Percentiles rank a stretch among this genome's conserved stretches.
phyloP scores from a whole-genome alignment of 2,113 vertebrate genomes.

The Columbina picui region DNA sequence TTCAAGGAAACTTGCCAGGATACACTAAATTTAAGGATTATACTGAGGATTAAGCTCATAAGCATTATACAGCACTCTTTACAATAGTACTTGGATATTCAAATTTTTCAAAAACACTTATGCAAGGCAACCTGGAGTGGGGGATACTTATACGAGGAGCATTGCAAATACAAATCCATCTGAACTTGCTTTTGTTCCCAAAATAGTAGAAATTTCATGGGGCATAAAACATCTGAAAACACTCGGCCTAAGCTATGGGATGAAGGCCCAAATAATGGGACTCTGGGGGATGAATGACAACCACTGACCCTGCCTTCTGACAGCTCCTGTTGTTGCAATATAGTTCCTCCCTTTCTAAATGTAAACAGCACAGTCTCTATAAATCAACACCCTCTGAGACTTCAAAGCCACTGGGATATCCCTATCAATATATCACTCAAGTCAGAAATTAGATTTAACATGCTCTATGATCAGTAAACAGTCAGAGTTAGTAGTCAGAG shows the following conservation, averaged over 20 bases:
- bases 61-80: not conserved
- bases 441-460: slow-evolving; percentile 42
- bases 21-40: not conserved
- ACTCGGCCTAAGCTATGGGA: not conserved
- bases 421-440: slow-evolving; percentile 19
- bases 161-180: not conserved
- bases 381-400: slow-evolving; percentile 28
- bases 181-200: not conserved
- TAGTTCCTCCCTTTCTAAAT: slow-evolving; percentile 17
- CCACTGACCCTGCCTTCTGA: not conserved
- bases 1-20: slow-evolving; percentile 25
- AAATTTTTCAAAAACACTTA: not conserved
- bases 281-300: not conserved
- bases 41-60: not conserved
- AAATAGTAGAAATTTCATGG: not conserved
- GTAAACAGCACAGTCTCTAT: slow-evolving; percentile 11
- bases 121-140: not conserved
- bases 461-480: slow-evolving; percentile 1
- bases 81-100: not conserved
- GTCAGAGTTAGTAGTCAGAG: slow-evolving; percentile 21
- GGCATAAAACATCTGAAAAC: not conserved
- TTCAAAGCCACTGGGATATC: slow-evolving; percentile 32
- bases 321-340: not conserved
- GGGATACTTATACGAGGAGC: not conserved
- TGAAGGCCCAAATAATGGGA: slow-evolving; percentile 4